phyloP scores from a whole-genome alignment of 2,113 vertebrate genomes.

The Cinclus mexicanus region DNA sequence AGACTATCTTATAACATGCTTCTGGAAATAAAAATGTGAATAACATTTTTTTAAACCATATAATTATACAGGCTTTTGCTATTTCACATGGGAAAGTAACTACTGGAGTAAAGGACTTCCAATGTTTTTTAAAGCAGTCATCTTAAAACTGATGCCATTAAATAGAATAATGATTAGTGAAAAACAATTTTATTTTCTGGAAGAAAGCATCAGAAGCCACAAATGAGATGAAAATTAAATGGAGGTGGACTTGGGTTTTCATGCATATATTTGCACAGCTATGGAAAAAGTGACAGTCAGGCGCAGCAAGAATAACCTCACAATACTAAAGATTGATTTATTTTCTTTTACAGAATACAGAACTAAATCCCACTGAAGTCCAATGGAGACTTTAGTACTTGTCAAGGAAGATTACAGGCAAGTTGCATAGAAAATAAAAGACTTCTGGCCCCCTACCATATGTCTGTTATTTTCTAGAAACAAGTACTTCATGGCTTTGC shows the following conservation, averaged over 20 bases:
- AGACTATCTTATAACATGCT: neutral
- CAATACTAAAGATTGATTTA: neutral
- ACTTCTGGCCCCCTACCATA: neutral
- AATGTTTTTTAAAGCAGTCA: neutral
- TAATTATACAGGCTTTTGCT: neutral
- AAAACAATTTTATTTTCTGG: neutral
- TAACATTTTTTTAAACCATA: neutral
- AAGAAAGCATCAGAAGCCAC: neutral
- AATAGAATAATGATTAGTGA: neutral
- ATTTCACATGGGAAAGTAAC: neutral
- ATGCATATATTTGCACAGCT: neutral
- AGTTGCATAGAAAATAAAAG: neutral
- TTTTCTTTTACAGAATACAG: neutral
- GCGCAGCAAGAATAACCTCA: neutral
- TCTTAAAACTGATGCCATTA: neutral
- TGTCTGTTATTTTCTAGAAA: neutral
- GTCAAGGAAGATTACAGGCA: neutral
- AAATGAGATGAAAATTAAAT: neutral
- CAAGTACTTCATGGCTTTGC: neutral
- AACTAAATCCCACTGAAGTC: neutral
- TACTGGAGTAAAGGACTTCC: neutral
- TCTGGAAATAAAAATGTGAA: neutral
- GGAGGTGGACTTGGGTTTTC: neutral
- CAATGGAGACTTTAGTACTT: neutral
- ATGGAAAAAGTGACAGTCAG: neutral